A percentile compares a stretch with the other conserved stretches of the same genome.
Conservation (phyloP, 2,888 invertebrate genomes). For the Rhodophaea formosa region DNA sequence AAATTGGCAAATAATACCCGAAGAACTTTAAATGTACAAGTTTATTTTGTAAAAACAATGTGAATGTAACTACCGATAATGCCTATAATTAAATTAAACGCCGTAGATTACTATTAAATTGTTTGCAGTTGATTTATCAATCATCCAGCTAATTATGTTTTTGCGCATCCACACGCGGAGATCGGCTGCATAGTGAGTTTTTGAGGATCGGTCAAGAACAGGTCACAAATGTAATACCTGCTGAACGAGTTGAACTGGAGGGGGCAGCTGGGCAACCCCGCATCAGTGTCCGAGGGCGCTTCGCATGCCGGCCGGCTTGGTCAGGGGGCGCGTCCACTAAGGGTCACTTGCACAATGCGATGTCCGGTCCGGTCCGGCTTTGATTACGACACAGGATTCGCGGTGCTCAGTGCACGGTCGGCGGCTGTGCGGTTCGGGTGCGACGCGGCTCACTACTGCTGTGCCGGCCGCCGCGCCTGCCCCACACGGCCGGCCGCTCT, state of each 20-base stretch:
- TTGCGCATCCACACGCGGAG: slow-evolving; percentile 17
- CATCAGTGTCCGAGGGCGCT: slow-evolving; percentile 66
- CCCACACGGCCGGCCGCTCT: slow-evolving; percentile 45
- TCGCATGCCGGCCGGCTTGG: slow-evolving; percentile 68
- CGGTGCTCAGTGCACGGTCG: slow-evolving; percentile 46
- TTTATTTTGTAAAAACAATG: background rate
- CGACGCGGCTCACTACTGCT: slow-evolving; percentile 71
- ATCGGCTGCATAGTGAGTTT: slow-evolving; percentile 13
- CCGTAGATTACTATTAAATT: slow-evolving; percentile 8
- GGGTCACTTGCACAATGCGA: slow-evolving; percentile 72
- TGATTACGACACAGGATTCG: slow-evolving; percentile 15
- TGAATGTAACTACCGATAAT: slow-evolving; percentile 2
- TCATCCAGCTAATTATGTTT: slow-evolving; percentile 18
- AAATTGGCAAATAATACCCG: slow-evolving; percentile 2
- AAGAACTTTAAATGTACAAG: slow-evolving; percentile 9
- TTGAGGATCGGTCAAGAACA: slow-evolving; percentile 43
- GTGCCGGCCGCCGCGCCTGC: slow-evolving; percentile 48
- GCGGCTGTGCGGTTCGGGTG: slow-evolving; percentile 73
- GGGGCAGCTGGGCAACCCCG: slow-evolving; percentile 68
- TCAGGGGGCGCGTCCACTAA: slow-evolving; percentile 60
- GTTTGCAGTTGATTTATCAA: slow-evolving; percentile 13
- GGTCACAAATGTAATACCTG: slow-evolving; percentile 69
- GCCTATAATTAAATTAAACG: slow-evolving; percentile 14
- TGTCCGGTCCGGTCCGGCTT: slow-evolving; percentile 47
- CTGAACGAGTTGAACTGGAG: slow-evolving; percentile 62